Evolutionary conservation across 2,888 invertebrate species (phyloP), one percentile per base, ranked within the genome.

Genomic region (Mantis religiosa): DNA sequence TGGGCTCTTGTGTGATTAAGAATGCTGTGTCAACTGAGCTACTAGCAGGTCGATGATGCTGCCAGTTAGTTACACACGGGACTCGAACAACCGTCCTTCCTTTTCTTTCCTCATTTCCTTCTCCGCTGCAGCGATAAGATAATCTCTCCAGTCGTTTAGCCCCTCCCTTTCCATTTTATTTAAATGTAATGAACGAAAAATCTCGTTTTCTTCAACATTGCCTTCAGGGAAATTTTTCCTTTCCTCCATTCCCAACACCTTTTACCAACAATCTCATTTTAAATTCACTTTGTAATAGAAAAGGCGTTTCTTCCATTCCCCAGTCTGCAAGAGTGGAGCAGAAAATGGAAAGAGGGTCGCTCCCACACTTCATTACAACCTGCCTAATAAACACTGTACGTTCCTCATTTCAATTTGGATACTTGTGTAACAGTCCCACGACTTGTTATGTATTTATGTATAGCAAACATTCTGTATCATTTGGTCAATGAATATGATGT

Each of bases 181-280:
- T 89, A 89, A 88, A 90, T 89, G 89, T 89, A 90, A 90, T 90
- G 90, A 90, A 89, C 87, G 87, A 88, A 90, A 89, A 90, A 89
- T 90, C 90, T 90, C 90, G 90, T 90, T 89, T 89, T 89, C 89
- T 89, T 85, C 89, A 82, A 87, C 89, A 85, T 88, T 88, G 89
- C 89, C 89, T 88, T 89, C 87, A 83, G 89, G 89, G 89, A 89
- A 89, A 89, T 89, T 89, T 89, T 87, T 82, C 81, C 28, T 87
- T 87, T 82, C 87, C 82, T 82, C 82, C 85, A 34, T 85, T n/a
- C 20, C 86, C 6, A 25, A n/a, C 28, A 81, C 81, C 82, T 82
- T 87, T 82, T 82, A 82, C 86, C 88, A 89, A 87, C 89, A 89
- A 89, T 89, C 89, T 89, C 86, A 89, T 89, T 89, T 89, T 47